Evolutionary conservation across 1,140 invertebrate species (phyloP), one percentile per base, ranked within the genome.

Genomic region (Brachionus sp.): DNA sequence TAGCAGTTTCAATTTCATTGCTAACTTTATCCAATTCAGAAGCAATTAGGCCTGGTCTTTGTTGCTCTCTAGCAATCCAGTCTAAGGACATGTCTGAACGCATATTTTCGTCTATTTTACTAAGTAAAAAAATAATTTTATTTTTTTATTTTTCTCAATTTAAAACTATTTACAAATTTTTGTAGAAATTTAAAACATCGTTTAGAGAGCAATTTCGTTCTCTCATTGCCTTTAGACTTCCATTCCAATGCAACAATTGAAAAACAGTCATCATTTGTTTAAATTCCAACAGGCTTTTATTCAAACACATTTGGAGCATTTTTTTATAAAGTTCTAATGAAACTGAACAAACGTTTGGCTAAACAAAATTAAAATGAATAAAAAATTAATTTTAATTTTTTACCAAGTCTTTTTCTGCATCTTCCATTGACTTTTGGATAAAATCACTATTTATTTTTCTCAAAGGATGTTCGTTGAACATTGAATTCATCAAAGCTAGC

Each of bases 201-300:
- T 95, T 94, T 84, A 95, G 91, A n/a, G 95, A 96, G 87, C 95
- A 97, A 86, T 96, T 95, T 6, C 95, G 91, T 87, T 97, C 95
- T 92, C 86, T 92, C 95, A 96, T 91, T 5, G 90, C 90, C 87
- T 95, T 95, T 83, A 97, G 88, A 82, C 94, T 95, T 1, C 95
- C 95, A 88, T 97, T 97, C 95, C 95, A 97, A 88, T 97, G 95
- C 1, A 97, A 90, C 62, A 97, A 90, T 89, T 97, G 95, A 88
- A 97, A 97, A 3, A 97, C 95, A 0, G 95, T 97, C 95, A 97
- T 97, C 84, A 97, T 90, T 88, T 97, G 95, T 89, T 97, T 95
- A 89, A 97, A 97, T 88, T 97, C 95, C 50, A 97, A 90, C 95
- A 97, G 96, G 16, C 95, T 96, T 64, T 94, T 91, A 0, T 94